Evolutionary conservation across 1,140 invertebrate genomes (phyloP).

Genomic region (Rhyzopertha dominica): DNA sequence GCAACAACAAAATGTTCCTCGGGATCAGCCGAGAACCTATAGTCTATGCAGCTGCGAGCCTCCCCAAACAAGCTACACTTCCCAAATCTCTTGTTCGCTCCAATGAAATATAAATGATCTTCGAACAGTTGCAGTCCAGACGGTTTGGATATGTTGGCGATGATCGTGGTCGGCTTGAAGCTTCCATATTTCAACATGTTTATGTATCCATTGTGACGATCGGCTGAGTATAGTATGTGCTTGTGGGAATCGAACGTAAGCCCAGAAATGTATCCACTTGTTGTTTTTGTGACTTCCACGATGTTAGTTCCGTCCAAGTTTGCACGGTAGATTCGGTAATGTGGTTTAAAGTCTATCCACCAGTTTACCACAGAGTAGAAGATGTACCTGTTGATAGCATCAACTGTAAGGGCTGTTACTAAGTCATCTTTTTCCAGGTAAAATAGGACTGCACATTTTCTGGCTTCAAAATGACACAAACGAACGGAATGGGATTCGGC

Average conservation of each 20-base stretch:
- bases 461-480: conserved; percentile 53
- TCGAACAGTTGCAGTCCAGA: conserved; percentile 55
- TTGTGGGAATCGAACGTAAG: conserved; percentile 63
- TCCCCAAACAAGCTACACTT: conserved; percentile 52
- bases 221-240: conserved; percentile 63
- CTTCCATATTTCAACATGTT: conserved; percentile 62
- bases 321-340: conserved; percentile 54
- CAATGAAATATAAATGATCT: conserved; percentile 54
- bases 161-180: conserved; percentile 47
- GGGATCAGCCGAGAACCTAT: conserved; percentile 44
- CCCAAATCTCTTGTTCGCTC: conserved; percentile 46
- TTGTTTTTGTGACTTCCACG: conserved; percentile 39
- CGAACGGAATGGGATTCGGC: conserved; percentile 47
- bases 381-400: conserved; percentile 49
- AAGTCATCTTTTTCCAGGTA: conserved; percentile 57
- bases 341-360: conserved; percentile 43
- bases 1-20: conserved; percentile 52
- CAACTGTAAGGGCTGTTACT: conserved; percentile 49
- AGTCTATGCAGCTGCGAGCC: conserved; percentile 44
- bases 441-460: conserved; percentile 56
- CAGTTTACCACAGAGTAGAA: conserved; percentile 53
- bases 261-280: conserved; percentile 56
- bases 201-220: conserved; percentile 56
- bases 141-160: conserved; percentile 46
- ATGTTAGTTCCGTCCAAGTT: conserved; percentile 60